Evolutionary conservation across 2,113 vertebrate genomes (phyloP), one percentile per base, ranked within the genome.

Genomic region (Rafetus swinhoei): DNA sequence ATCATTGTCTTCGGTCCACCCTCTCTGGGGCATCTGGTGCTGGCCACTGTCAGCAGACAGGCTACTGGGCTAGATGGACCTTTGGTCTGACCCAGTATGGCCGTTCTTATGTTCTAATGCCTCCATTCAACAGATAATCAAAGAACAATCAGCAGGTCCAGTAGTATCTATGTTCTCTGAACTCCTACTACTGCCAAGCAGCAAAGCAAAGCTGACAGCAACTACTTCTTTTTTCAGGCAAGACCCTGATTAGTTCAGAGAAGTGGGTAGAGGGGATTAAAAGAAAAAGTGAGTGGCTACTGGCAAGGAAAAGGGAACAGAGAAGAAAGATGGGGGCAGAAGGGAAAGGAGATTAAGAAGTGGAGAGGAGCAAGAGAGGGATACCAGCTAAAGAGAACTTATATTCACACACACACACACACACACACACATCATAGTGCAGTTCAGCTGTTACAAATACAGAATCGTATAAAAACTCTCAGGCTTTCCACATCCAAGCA

Each of bases 111-210:
- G 39, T 39, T 39, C 39, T 39, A 39, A 87, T 74, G 10, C 13
- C 87, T 91, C 77, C 59, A 74, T 0, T 0, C 88, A 95, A 92
- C 80, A 88, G 25, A 54, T 22, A 90, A 81, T 87, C 72, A 93
- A 95, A 93, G 88, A 91, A 32, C 50, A 87, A 94, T 89, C 91
- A 96, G 90, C 90, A 88, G 91, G 82, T 93, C 86, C 86, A n/a
- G 84, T 16, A 27, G 0, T 88, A 94, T 88, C 84, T 86, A 29
- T 88, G 50, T 83, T 84, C 86, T 96, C 94, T 96, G 89, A 92
- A 93, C 50, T 88, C 65, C 76, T 86, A 79, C 84, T 24, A 50
- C 92, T 76, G 45, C 84, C 88, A 1, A 3, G 79, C 55, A 83
- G 86, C 88, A 90, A 84, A 91, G 59, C 59, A 93, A 92, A 96